Conservation (phyloP, 2,797 vertebrate genomes). For the Lates japonicus region DNA sequence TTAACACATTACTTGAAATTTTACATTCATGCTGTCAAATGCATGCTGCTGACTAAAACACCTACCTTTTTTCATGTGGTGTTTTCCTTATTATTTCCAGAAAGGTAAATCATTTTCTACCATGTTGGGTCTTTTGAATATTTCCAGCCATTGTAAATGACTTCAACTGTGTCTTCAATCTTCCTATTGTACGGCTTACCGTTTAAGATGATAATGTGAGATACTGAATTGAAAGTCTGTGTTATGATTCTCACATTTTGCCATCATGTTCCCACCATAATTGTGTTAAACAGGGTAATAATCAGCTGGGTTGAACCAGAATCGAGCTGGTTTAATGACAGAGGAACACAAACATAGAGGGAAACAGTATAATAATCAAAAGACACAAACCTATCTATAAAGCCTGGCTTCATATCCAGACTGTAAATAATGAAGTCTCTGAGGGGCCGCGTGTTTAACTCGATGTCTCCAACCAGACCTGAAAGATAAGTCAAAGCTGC, state of each 20-base stretch:
- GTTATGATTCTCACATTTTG: conserved; percentile 31
- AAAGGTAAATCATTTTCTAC: not conserved
- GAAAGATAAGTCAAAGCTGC: conserved; percentile 60
- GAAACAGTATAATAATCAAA: conserved; percentile 50
- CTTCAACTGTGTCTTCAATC: not conserved
- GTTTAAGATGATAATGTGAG: conserved; percentile 23
- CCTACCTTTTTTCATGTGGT: not conserved
- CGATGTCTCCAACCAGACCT: conserved; percentile 93
- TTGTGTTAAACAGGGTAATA: conserved; percentile 46
- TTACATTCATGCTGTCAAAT: not conserved
- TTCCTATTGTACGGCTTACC: not conserved
- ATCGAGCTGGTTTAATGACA: conserved; percentile 54
- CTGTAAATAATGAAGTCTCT: conserved; percentile 91
- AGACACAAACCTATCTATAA: conserved; percentile 90
- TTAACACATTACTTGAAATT: not conserved
- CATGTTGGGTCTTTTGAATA: not conserved
- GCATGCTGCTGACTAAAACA: not conserved
- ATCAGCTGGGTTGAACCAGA: conserved; percentile 52
- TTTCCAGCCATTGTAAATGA: not conserved
- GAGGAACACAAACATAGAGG: conserved; percentile 49
- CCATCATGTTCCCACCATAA: conserved; percentile 42
- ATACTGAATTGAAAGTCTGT: not conserved
- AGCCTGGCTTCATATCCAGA: conserved; percentile 92
- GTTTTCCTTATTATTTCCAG: not conserved
- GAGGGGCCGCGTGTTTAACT: conserved; percentile 88